Conservation (phyloP, 2,113 vertebrate genomes). For the Cervus canadensis region DNA sequence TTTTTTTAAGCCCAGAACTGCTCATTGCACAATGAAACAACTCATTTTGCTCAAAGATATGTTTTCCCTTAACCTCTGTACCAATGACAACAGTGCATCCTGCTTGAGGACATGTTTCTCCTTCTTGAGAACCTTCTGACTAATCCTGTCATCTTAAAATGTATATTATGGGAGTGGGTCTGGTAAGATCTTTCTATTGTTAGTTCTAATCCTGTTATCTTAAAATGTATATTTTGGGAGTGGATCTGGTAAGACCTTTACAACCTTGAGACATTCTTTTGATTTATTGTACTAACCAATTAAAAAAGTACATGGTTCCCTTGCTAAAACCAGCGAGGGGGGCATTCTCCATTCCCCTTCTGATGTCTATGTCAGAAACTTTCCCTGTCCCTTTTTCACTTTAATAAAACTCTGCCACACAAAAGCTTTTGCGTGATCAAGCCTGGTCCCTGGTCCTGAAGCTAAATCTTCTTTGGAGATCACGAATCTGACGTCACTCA, state of each 20-base stretch:
- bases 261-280: not conserved
- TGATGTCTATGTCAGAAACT: not conserved
- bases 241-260: not conserved
- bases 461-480: not conserved
- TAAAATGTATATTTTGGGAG: not conserved
- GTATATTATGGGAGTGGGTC: not conserved
- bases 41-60: not conserved
- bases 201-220: not conserved
- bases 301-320: not conserved
- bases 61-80: not conserved
- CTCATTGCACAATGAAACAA: not conserved
- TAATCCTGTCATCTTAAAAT: not conserved
- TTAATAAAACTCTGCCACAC: not conserved
- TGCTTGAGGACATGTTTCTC: not conserved
- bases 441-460: not conserved
- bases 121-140: not conserved
- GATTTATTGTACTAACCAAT: not conserved
- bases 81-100: not conserved
- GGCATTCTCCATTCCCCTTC: not conserved
- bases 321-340: not conserved
- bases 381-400: not conserved
- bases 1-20: not conserved
- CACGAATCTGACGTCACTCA: fast-evolving
- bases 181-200: not conserved
- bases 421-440: not conserved